These are phyloP conservation scores for Rhizoglyphus robini DNA, from an alignment of 1,140 invertebrate genomes.

Conservation along the genomic window DNA sequence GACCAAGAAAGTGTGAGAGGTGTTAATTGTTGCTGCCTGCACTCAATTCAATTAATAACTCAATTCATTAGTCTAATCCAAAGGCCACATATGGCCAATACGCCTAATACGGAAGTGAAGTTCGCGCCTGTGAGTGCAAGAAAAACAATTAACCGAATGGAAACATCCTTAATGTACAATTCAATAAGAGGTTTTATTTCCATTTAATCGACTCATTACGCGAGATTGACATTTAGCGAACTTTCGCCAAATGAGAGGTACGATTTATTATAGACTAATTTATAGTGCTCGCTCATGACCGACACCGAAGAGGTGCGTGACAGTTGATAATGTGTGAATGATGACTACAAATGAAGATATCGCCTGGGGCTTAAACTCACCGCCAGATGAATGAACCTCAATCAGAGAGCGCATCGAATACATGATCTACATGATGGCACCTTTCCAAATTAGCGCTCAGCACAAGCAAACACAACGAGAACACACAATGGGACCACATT, in stretches of 20 bases:
- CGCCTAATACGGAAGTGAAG: no score
- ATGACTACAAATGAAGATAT: constrained; percentile 13
- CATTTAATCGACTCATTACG: background rate
- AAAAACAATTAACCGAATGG: background rate
- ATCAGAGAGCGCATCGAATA: no score
- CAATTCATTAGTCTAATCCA: no score
- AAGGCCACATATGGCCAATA: no score
- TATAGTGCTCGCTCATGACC: background rate
- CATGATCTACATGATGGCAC: no score
- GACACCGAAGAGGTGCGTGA: constrained; percentile 29
- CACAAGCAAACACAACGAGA: no score
- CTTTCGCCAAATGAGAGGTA: background rate
- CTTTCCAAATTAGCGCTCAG: no score
- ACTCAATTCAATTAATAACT: background rate
- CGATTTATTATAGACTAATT: no score
- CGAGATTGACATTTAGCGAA: background rate
- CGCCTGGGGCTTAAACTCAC: no score
- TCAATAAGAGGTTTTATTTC: background rate
- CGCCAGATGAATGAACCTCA: no score
- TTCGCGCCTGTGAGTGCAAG: background rate
- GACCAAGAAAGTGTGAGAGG: constrained; percentile 11
- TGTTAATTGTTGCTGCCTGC: background rate
- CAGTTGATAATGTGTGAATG: constrained; percentile 28
- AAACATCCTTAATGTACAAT: no score
- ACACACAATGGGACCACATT: no score